Evolutionary conservation across 2,113 vertebrate species (phyloP).

Genomic region (Lasiurus cinereus): DNA sequence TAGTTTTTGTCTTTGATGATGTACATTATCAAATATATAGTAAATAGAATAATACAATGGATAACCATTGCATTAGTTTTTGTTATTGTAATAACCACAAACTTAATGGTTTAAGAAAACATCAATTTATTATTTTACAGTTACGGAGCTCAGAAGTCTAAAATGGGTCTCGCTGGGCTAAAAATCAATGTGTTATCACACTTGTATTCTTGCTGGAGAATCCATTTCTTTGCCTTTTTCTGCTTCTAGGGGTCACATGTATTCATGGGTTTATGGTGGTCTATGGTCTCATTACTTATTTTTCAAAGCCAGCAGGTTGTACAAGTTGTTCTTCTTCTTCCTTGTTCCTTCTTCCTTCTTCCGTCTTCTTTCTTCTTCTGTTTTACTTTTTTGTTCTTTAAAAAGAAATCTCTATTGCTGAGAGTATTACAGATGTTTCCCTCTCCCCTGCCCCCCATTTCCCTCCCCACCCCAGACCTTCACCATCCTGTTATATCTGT

Average conservation of each 20-base stretch:
- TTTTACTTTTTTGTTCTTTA: too few species aligned
- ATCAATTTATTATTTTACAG: background rate
- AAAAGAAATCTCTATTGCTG: too few species aligned
- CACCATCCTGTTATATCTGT: too few species aligned
- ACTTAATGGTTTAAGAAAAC: background rate
- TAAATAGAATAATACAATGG: constrained; percentile 17
- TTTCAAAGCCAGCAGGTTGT: background rate
- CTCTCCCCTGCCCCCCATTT: too few species aligned
- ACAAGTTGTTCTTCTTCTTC: background rate
- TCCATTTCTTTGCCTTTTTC: constrained; percentile 19
- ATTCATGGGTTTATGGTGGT: background rate
- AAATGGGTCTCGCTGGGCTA: background rate
- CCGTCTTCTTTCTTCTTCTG: too few species aligned
- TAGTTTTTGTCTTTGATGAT: background rate
- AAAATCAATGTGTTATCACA: background rate
- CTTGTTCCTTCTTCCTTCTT: background rate
- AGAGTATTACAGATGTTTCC: too few species aligned
- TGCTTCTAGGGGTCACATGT: background rate
- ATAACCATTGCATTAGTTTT: constrained; percentile 7
- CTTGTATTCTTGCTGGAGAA: background rate
- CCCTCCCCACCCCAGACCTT: too few species aligned
- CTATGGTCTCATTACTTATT: background rate
- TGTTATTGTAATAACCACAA: background rate
- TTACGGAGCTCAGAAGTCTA: background rate
- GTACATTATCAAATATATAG: background rate